Conservation (phyloP, 2,113 vertebrate species). For the Lampris megalopsis region DNA sequence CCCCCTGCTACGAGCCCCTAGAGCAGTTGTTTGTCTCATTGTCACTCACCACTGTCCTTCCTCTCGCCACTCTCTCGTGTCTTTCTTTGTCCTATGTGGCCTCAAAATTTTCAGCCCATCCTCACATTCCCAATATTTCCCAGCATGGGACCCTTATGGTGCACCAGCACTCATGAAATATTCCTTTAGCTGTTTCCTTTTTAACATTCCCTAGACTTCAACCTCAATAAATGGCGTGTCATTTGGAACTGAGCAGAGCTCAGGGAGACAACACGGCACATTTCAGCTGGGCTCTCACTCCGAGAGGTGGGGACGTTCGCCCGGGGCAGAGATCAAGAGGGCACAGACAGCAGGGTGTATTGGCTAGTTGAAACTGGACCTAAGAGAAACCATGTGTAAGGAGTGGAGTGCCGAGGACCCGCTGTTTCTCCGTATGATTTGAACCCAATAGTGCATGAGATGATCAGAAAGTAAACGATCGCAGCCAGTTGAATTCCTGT, state of each 20-base stretch:
- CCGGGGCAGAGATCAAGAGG: not conserved
- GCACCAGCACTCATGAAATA: not conserved
- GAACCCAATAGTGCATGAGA: not conserved
- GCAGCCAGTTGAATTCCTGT: not conserved
- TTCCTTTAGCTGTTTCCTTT: not conserved
- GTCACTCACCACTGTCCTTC: slow-evolving; percentile 21
- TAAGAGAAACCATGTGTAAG: not conserved
- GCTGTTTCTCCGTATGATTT: not conserved
- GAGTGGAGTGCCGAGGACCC: not conserved
- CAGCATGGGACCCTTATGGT: not conserved
- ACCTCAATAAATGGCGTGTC: not conserved
- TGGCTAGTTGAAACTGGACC: not conserved
- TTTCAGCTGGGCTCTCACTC: slow-evolving; percentile 8
- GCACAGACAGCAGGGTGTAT: not conserved
- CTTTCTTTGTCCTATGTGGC: not conserved
- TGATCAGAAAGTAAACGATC: not conserved
- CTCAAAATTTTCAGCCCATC: not conserved
- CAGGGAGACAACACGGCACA: not conserved
- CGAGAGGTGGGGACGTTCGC: not conserved
- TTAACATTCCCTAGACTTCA: slow-evolving; percentile 1
- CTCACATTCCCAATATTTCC: slow-evolving; percentile 9
- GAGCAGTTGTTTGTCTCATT: slow-evolving; percentile 29
- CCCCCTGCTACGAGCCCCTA: slow-evolving; percentile 32
- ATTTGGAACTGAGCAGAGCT: not conserved
- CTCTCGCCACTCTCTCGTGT: not conserved